Conservation (phyloP, 2,797 vertebrate genomes). For the Pitangus sulphuratus region DNA sequence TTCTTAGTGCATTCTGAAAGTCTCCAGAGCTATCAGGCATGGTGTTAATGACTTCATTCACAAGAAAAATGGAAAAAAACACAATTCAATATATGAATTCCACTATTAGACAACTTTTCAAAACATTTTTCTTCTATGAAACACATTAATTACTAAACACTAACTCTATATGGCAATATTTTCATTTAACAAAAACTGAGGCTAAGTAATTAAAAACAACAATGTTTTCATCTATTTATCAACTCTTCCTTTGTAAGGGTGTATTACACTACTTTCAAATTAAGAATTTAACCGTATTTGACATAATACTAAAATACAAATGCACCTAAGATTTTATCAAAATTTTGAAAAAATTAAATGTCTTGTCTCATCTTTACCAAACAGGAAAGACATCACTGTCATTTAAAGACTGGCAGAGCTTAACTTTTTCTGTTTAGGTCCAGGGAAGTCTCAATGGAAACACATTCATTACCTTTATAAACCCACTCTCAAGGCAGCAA, state of each 20-base stretch:
- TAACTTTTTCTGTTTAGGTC: not conserved
- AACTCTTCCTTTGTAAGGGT: not conserved
- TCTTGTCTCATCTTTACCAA: not conserved
- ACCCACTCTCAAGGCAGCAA: not conserved
- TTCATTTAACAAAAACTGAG: not conserved
- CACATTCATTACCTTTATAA: not conserved
- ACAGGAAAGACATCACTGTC: not conserved
- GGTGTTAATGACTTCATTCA: not conserved
- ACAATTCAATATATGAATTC: not conserved
- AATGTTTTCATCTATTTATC: not conserved
- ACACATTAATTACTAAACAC: not conserved
- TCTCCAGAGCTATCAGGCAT: not conserved
- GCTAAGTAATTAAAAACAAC: not conserved
- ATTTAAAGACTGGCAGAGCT: not conserved
- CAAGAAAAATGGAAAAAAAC: not conserved
- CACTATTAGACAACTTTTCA: not conserved
- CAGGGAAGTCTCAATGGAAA: not conserved
- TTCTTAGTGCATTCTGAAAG: not conserved
- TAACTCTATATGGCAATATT: not conserved
- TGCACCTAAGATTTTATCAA: not conserved
- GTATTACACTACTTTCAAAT: not conserved
- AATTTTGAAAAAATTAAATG: not conserved
- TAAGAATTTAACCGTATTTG: not conserved
- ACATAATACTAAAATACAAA: not conserved
- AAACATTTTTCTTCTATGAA: not conserved